Conservation (phyloP, 2,888 invertebrate genomes). For the Drosophila paranaensis region DNA sequence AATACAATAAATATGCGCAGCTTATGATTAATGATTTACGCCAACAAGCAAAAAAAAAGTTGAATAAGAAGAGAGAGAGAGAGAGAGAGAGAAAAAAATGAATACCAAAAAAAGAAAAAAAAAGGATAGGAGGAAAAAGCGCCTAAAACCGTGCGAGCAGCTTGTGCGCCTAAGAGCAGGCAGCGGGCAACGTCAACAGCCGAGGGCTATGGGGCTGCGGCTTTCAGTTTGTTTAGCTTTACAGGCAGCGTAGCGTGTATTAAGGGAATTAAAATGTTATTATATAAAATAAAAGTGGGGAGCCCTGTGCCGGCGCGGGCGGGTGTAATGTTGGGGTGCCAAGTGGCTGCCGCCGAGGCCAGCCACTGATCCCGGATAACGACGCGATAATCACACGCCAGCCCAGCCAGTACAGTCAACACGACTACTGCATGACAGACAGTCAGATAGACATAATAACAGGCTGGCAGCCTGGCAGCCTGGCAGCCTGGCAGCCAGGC, state of each 20-base stretch:
- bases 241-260: conserved; percentile 75
- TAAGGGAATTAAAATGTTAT: conserved; percentile 80
- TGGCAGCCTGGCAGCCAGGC: conserved; percentile 21
- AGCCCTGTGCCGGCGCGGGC: background rate
- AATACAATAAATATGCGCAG: conserved; percentile 75
- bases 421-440: conserved; percentile 55
- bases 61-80: background rate
- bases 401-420: conserved; percentile 34
- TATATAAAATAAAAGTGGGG: conserved; percentile 62
- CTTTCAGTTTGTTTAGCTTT: conserved; percentile 71
- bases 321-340: conserved; percentile 29
- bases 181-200: conserved; percentile 44
- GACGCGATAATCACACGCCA: conserved; percentile 76
- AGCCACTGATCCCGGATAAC: conserved; percentile 77
- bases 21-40: conserved; percentile 77
- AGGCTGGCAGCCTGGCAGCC: conserved; percentile 1
- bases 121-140: conserved; percentile 13
- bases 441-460: conserved; percentile 24
- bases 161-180: conserved; percentile 52
- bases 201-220: conserved; percentile 41
- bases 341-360: conserved; percentile 40
- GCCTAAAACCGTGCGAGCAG: conserved; percentile 38
- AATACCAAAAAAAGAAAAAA: conserved; percentile 12
- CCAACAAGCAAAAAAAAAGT: conserved; percentile 51
- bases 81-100: background rate